Percentiles rank a stretch among this genome's conserved stretches.
phyloP scores from a whole-genome alignment of 2,888 invertebrate genomes.

The Stramonita haemastoma region DNA sequence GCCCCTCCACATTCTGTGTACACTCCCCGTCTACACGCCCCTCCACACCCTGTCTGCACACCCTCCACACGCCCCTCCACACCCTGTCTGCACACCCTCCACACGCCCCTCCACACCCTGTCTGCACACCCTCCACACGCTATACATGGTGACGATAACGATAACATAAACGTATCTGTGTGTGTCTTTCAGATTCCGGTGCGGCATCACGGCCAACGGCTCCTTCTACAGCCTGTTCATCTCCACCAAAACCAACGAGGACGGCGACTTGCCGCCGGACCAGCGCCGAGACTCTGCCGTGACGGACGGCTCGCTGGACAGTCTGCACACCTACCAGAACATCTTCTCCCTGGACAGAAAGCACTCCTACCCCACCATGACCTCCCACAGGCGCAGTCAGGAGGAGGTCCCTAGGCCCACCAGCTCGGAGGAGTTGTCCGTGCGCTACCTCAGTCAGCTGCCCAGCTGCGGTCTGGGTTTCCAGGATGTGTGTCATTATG shows the following conservation, averaged over 20 bases:
- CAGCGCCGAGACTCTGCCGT: neutral
- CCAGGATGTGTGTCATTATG: neutral
- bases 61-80: too few species aligned
- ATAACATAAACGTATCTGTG: too few species aligned
- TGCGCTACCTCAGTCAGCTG: neutral
- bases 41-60: too few species aligned
- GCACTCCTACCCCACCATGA: neutral
- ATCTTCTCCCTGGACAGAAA: neutral
- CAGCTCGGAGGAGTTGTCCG: neutral
- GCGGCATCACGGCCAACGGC: neutral
- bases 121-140: too few species aligned
- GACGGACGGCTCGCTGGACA: neutral
- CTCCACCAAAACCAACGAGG: conserved; percentile 24
- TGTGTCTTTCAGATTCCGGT: neutral
- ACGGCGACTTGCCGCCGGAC: neutral
- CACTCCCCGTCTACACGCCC: too few species aligned
- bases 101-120: too few species aligned
- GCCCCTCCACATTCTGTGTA: too few species aligned
- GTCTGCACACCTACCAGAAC: conserved; percentile 5
- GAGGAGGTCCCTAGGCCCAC: neutral
- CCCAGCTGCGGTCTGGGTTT: neutral
- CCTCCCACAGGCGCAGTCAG: neutral
- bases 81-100: too few species aligned
- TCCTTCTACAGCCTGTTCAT: conserved; percentile 36
- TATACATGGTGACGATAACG: too few species aligned